phyloP scores from a whole-genome alignment of 2,797 vertebrate genomes.

The Tragelaphus oryx region DNA sequence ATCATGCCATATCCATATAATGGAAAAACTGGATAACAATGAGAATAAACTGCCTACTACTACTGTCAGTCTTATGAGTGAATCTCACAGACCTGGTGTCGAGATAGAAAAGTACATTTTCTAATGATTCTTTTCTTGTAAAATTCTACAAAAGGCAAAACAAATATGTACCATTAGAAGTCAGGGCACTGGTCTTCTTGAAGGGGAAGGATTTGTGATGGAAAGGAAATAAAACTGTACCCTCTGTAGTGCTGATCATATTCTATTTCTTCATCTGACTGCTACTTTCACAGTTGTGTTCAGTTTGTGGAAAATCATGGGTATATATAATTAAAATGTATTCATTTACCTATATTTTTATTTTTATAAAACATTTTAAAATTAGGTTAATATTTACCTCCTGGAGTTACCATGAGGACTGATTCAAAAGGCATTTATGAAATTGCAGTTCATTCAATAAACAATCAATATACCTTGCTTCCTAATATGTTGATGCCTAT shows the following conservation, averaged over 20 bases:
- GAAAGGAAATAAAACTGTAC: not conserved
- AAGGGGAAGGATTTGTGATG: not conserved
- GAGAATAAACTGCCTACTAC: not conserved
- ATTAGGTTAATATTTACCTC: not conserved
- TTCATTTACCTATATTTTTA: not conserved
- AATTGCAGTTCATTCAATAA: not conserved
- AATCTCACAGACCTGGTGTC: not conserved
- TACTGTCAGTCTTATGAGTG: not conserved
- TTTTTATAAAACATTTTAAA: constrained; percentile 31
- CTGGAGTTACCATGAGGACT: not conserved
- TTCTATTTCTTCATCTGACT: not conserved
- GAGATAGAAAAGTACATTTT: not conserved
- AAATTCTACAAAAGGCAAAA: not conserved
- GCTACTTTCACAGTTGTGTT: not conserved
- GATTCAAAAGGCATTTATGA: not conserved
- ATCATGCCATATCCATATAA: not conserved
- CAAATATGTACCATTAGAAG: not conserved
- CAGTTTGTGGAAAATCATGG: not conserved
- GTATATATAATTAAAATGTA: not conserved
- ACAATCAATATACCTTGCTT: not conserved
- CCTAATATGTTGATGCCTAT: not conserved
- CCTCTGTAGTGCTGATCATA: not conserved
- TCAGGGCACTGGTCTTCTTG: not conserved
- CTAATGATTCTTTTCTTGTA: not conserved
- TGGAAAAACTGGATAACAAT: not conserved